Evolutionary conservation across 2,113 vertebrate genomes (phyloP).

Genomic region (Microtus montanus): DNA sequence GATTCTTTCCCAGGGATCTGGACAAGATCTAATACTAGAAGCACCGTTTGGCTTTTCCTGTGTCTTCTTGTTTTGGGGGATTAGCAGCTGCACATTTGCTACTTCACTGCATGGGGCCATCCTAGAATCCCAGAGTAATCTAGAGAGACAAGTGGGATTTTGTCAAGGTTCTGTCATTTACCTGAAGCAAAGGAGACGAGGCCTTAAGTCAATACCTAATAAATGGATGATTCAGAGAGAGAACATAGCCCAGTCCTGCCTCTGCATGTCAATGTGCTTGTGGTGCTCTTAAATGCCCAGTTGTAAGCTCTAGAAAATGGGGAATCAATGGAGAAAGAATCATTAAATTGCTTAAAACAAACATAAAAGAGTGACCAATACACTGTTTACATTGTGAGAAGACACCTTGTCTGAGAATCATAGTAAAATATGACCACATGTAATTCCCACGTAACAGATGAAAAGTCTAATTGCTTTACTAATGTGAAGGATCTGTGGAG

Average conservation of each 20-base stretch:
- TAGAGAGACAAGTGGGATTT: not conserved
- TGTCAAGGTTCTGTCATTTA: not conserved
- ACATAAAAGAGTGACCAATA: not conserved
- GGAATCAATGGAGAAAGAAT: not conserved
- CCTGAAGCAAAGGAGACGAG: not conserved
- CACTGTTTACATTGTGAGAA: not conserved
- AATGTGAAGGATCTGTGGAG: not conserved
- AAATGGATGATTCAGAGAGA: not conserved
- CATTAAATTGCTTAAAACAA: constrained; percentile 22
- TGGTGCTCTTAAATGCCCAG: no score
- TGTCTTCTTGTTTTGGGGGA: not conserved
- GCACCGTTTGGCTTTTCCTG: not conserved
- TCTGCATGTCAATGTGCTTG: not conserved
- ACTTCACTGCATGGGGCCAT: not conserved
- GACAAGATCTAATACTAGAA: not conserved
- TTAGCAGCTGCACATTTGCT: not conserved
- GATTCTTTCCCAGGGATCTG: not conserved
- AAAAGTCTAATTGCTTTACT: not conserved
- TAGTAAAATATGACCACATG: not conserved
- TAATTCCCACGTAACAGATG: not conserved
- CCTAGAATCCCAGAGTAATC: not conserved
- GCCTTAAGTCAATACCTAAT: not conserved
- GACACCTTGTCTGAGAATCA: not conserved
- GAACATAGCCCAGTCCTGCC: not conserved
- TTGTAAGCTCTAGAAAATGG: not conserved